Evolutionary conservation across 2,888 invertebrate species (phyloP), one percentile per base, ranked within the genome.

Genomic region (Pristionchus arcanus): DNA sequence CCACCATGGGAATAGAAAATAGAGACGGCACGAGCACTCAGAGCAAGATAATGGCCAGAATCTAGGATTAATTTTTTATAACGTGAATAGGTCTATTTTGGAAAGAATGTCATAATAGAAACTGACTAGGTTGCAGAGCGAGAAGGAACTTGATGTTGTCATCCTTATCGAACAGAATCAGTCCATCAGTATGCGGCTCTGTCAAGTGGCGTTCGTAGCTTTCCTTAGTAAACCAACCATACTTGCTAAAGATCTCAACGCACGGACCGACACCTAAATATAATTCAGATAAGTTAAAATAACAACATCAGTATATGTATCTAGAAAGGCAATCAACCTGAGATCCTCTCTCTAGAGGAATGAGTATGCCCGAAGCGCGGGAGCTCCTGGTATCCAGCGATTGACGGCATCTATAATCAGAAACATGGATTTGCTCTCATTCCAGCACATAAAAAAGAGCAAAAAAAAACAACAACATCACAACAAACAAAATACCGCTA

Each of bases 221-320:
- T 49, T 63, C 63, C n/a, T 63, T n/a, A 63, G 25, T 11, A n/a
- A 31, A 34, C 34, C 71, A 34, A 13, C 28, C 25, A 15, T 16
- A 34, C 71, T 71, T 71, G 71, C 71, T 16, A 16, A 71, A 31
- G 34, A 71, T 71, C 34, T 71, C 31, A 31, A 71, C 71, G 71
- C 71, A 71, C 71, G 71, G 71, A 34, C 71, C 71, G 31, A 71
- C 34, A 34, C 71, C 71, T 71, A 19, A 59, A 59, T 19, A n/a
- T 25, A n/a, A 3, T 63, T n/a, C 21, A 63, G 3, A n/a, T n/a
- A 63, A n/a, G 7, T 11, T 25, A 63, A 63, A 63, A 63, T 25
- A 9, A 25, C 0, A 63, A 63, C 11, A 63, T n/a, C n/a, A n/a
- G n/a, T n/a, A n/a, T n/a, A n/a, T 49, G 42, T 49, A 11, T 7